Conservation (phyloP, 2,888 invertebrate genomes). For the Anorthoa munda region DNA sequence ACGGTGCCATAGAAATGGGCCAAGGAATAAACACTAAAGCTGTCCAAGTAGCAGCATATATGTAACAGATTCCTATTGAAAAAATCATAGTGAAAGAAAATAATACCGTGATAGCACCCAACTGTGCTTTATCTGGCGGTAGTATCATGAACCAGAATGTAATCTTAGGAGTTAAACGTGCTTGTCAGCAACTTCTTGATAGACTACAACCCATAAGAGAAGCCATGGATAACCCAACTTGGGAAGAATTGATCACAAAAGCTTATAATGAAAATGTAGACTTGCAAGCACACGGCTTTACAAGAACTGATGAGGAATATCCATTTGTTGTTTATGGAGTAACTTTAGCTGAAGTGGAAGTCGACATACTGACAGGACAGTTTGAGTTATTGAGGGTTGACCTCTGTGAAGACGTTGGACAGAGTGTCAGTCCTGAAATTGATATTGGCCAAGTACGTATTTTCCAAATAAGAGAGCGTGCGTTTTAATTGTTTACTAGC, state of each 20-base stretch:
- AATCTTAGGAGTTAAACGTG: constrained; percentile 70
- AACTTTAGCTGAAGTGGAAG: constrained; percentile 51
- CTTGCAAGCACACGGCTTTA: constrained; percentile 92
- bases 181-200: constrained; percentile 72
- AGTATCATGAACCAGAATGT: constrained; percentile 79
- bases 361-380: constrained; percentile 93
- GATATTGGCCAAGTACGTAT: constrained; percentile 80
- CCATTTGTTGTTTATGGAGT: constrained; percentile 39
- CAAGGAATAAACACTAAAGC: constrained; percentile 95
- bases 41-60: constrained; percentile 89
- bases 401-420: constrained; percentile 93
- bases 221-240: constrained; percentile 86
- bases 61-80: constrained; percentile 43
- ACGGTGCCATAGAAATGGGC: constrained; percentile 93
- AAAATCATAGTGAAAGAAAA: constrained; percentile 57
- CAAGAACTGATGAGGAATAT: constrained; percentile 80
- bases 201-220: constrained; percentile 84
- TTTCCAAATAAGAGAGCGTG: background rate
- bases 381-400: constrained; percentile 92
- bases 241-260: constrained; percentile 90
- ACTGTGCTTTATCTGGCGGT: constrained; percentile 48
- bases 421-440: constrained; percentile 92
- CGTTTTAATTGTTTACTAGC: no score
- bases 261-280: constrained; percentile 90
- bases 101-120: constrained; percentile 51